Conservation (phyloP, 1,140 invertebrate genomes). For the Plectus sambesii region DNA sequence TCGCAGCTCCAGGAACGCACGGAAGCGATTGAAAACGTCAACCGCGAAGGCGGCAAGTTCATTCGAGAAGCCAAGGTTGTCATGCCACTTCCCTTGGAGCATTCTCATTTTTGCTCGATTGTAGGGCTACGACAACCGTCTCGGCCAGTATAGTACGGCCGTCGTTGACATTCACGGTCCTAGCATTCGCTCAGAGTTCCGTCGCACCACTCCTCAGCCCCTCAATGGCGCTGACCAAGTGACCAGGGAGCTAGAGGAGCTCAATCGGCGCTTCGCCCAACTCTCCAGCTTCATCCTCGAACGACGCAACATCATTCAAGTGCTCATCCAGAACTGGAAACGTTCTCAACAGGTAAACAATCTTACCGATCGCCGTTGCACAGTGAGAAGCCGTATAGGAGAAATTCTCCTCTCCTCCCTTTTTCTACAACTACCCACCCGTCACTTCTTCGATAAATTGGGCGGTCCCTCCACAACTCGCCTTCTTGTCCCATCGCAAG, state of each 20-base stretch:
- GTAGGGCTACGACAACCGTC: conserved; percentile 74
- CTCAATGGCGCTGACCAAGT: conserved; percentile 63
- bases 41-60: conserved; percentile 64
- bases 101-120: conserved; percentile 23
- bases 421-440: too few species aligned
- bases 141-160: conserved; percentile 74
- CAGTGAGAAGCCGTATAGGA: neutral
- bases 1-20: conserved; percentile 75
- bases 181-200: conserved; percentile 29
- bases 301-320: conserved; percentile 40
- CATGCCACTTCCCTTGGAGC: conserved; percentile 3
- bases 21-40: conserved; percentile 71
- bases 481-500: too few species aligned
- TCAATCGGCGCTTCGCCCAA: conserved; percentile 44
- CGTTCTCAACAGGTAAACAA: conserved; percentile 43
- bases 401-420: too few species aligned
- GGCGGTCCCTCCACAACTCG: too few species aligned
- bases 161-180: conserved; percentile 66
- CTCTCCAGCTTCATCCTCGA: conserved; percentile 39
- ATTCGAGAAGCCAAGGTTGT: conserved; percentile 90
- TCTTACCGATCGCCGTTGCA: neutral
- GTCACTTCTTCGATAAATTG: too few species aligned
- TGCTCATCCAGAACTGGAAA: conserved; percentile 44
- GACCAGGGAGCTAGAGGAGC: conserved; percentile 61
- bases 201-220: conserved; percentile 35